Conservation (phyloP, 2,113 vertebrate genomes). For the Tyrannus savana region DNA sequence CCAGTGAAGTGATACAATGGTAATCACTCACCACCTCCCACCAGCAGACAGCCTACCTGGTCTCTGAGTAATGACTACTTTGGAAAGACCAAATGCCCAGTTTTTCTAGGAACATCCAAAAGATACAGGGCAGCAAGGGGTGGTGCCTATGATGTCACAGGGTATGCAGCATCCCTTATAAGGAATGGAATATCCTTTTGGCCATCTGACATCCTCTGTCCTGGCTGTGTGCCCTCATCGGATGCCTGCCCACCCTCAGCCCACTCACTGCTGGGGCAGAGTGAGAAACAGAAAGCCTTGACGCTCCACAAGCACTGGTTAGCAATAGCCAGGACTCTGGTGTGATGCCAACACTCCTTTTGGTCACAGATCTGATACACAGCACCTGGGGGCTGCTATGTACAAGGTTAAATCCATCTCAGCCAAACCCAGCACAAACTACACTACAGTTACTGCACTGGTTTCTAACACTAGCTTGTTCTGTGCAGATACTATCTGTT, state of each 20-base stretch:
- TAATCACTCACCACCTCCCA: background rate
- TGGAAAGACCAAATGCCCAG: background rate
- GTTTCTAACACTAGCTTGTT: background rate
- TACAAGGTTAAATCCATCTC: background rate
- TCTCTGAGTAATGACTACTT: background rate
- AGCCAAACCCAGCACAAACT: background rate
- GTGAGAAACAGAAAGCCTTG: background rate
- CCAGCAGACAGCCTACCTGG: background rate
- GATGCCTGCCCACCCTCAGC: fast-evolving
- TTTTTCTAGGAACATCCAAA: background rate
- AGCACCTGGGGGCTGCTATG: background rate
- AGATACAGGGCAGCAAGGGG: too few relatives aligned
- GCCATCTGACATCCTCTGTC: background rate
- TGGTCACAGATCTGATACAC: background rate
- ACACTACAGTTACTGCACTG: background rate
- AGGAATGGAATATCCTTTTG: background rate
- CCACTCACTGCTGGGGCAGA: fast-evolving
- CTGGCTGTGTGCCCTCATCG: background rate
- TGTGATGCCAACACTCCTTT: background rate
- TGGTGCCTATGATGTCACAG: background rate
- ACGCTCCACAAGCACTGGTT: background rate
- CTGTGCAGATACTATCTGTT: background rate
- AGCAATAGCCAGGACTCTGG: background rate
- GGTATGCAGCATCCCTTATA: background rate
- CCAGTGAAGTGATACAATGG: background rate